Base-by-base conservation (phyloP, 2,113 vertebrate genomes). In the Oplegnathus fasciatus region DNA sequence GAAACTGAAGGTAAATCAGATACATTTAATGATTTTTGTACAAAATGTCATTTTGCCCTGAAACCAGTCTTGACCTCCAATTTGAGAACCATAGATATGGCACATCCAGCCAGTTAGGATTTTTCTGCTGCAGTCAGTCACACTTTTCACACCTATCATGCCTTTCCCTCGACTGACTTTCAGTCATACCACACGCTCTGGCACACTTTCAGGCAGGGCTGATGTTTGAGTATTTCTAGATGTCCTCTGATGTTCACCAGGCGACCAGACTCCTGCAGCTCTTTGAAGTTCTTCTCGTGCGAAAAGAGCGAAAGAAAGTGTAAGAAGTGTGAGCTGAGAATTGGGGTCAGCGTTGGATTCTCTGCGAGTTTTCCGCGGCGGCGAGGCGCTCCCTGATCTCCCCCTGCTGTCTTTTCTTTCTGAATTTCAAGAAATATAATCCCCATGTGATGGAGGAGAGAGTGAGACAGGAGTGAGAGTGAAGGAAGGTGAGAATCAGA, bases 311-410 rank as follows among this genome's bases (percentile, higher is more conserved):
- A 54, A 75, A 69, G 28, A 60, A 78, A 69, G 68, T 11, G 52
- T 52, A 42, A 78, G 79, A 65, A 52, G 83, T 28, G 83, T 28
- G 37, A 84, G 57, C 71, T 18, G 28, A 78, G 86, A 87, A 93
- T 94, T 69, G 50, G 84, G 92, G 89, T 92, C 91, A 92, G 74
- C 26, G 18, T 22, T 61, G 75, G 88, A 86, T 89, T 88, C 82
- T 50, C 44, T 28, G 48, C 6, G 18, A 68, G 46, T 67, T 78
- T 73, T 70, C 74, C 0, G 3, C 34, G 2, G 77, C 26, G 28
- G 10, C 5, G 26, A 76, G 77, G 61, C 40, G 2, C 22, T 78
- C 69, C 28, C 34, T 71, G 79, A 88, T 82, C 75, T 87, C 74
- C 37, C 26, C 32, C 40, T 22, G 70, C 74, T 14, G 2, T 70